Base-by-base conservation (phyloP, 2,797 vertebrate genomes). In the Cheirogaleus major region DNA sequence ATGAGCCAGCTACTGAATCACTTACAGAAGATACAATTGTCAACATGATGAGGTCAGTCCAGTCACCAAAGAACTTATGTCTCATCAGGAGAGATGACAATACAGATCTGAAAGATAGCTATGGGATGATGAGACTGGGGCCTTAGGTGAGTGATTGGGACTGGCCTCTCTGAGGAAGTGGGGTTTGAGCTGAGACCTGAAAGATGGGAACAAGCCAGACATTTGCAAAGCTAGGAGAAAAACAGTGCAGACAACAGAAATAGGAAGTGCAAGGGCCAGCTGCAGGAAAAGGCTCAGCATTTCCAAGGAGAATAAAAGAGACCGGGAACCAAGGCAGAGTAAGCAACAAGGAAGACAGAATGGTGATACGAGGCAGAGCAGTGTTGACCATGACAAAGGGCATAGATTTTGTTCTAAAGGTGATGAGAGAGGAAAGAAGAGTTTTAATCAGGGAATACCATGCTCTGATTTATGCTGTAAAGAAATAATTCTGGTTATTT, bases 191-290 rank as follows among this genome's bases (percentile, higher is more conserved):
- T 57, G 55, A 95, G 41, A 76, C 38, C 32, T 81, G n/a, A 91
- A 83, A 67, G 32, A 61, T 35, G 22, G 84, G 70, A 89, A 92
- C 6, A 45, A 91, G 27, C 45, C 55, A 48, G 67, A 7, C 63
- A 78, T 85, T 93, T 73, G 65, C 55, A 81, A 89, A 91, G 32
- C 22, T 65, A 15, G 7, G 65, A 91, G 85, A 93, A 90, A 41
- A 75, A 38, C 27, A 79, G 35, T 0, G 1, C 48, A 82, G 61
- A 78, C 25, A 92, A 41, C 50, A 90, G 41, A 20, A 30, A 75
- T 0, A 32, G 38, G 52, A 80, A 93, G 48, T 20, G 12, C 18
- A 15, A 48, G n/a, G 17, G 27, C 13, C 2, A 2, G n/a, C 43
- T 59, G 15, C 55, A 69, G 88, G 70, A 41, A 87, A 69, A 87